Percentiles rank a stretch among this genome's conserved stretches.
Evolutionary conservation across 2,797 vertebrate species (phyloP).

Genomic region (Hylomyscus alleni): DNA sequence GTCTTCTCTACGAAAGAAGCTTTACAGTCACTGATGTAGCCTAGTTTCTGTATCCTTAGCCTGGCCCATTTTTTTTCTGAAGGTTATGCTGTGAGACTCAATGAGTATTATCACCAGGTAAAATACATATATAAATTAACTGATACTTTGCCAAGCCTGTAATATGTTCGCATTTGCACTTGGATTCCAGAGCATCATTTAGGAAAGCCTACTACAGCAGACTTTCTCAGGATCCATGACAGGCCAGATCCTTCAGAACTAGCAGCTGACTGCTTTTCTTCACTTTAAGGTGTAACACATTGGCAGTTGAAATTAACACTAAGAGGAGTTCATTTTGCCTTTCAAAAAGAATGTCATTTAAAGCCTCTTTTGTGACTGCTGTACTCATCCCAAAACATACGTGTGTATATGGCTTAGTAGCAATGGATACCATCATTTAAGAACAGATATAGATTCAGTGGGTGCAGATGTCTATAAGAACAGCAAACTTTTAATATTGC

Average conservation of each 20-base stretch:
- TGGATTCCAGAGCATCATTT: not conserved
- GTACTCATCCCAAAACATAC: constrained; percentile 35
- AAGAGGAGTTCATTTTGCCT: not conserved
- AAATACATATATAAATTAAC: constrained; percentile 59
- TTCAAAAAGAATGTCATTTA: constrained; percentile 33
- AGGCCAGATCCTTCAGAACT: not conserved
- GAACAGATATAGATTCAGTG: constrained; percentile 31
- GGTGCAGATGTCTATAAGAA: constrained; percentile 31
- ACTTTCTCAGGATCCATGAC: not conserved
- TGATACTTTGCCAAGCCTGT: not conserved
- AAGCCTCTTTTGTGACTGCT: constrained; percentile 63
- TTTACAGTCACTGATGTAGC: constrained; percentile 3
- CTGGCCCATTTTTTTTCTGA: constrained; percentile 71
- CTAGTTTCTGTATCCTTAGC: constrained; percentile 62
- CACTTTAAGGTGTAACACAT: constrained; percentile 1
- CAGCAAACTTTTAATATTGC: not conserved
- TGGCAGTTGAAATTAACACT: constrained; percentile 55
- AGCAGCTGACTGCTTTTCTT: not conserved
- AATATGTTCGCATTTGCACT: constrained; percentile 46
- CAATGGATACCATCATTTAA: constrained; percentile 59
- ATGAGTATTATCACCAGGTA: constrained; percentile 21
- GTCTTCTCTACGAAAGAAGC: constrained; percentile 29
- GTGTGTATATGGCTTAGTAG: constrained; percentile 37
- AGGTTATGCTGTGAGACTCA: constrained; percentile 53
- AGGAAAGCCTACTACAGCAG: not conserved